Evolutionary conservation across 2,888 invertebrate species (phyloP).

Genomic region (Ashinkailepas kermadecensis): DNA sequence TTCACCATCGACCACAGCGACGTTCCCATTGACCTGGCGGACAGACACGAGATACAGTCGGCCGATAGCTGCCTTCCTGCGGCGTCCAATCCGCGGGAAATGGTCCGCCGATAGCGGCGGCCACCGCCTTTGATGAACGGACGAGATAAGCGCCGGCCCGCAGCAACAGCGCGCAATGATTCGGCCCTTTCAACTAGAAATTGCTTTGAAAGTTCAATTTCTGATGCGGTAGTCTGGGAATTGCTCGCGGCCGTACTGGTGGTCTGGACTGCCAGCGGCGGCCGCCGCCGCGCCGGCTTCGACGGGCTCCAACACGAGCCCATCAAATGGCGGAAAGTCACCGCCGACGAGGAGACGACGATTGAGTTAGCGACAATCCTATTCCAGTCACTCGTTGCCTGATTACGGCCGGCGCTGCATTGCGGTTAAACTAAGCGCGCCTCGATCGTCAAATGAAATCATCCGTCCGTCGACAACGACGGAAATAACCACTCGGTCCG

Average conservation of each 20-base stretch:
- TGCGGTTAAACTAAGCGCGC: slow-evolving; percentile 17
- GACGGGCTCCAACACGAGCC: not conserved
- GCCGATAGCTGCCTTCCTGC: not conserved
- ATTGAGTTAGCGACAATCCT: slow-evolving; percentile 15
- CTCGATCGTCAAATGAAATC: slow-evolving; percentile 5
- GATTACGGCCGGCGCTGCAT: not conserved
- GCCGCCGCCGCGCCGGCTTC: not conserved
- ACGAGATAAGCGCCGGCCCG: not conserved
- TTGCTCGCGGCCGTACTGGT: not conserved
- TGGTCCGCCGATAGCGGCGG: not conserved
- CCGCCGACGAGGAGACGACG: not conserved
- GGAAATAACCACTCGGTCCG: slow-evolving; percentile 1
- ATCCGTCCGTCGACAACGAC: not conserved
- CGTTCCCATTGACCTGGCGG: no score
- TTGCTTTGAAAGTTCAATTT: not conserved
- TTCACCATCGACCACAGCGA: no score
- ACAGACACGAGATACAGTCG: no score
- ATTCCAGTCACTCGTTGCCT: slow-evolving; percentile 8
- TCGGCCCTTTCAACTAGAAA: slow-evolving; percentile 1
- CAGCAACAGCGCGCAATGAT: not conserved
- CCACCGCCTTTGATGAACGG: not conserved
- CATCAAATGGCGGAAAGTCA: not conserved
- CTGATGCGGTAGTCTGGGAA: not conserved
- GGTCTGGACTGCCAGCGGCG: not conserved
- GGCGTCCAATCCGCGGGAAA: not conserved